These are phyloP conservation scores for Bryconaethiops microstoma DNA, from an alignment of 2,797 vertebrate species.

Conservation along the genomic window DNA sequence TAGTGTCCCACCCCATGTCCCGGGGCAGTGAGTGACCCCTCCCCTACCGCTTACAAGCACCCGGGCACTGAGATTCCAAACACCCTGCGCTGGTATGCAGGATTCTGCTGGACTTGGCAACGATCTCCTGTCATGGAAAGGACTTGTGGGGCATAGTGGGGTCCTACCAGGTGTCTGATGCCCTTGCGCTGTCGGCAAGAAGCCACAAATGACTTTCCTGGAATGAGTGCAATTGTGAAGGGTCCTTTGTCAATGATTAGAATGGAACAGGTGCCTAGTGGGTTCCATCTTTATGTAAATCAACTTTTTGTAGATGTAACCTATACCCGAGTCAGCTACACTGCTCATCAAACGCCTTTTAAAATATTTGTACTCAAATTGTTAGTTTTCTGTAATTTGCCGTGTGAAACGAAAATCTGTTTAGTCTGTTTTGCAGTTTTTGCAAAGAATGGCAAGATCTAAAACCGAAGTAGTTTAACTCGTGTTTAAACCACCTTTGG, in stretches of 20 bases:
- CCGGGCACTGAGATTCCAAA: constrained; percentile 81
- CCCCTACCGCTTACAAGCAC: constrained; percentile 68
- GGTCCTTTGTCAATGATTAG: constrained; percentile 12
- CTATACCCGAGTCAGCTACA: too few relatives aligned
- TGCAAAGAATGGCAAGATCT: too few relatives aligned
- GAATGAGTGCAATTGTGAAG: constrained; percentile 10
- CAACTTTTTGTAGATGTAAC: not conserved
- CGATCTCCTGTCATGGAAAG: constrained; percentile 67
- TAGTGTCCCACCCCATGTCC: constrained; percentile 64
- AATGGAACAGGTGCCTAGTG: constrained; percentile 31
- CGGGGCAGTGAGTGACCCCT: constrained; percentile 43
- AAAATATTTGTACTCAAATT: too few relatives aligned
- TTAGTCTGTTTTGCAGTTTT: too few relatives aligned
- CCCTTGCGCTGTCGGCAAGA: constrained; percentile 38
- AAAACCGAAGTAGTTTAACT: too few relatives aligned
- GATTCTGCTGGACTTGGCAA: constrained; percentile 83
- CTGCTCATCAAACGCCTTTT: not conserved
- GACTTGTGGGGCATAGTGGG: constrained; percentile 60
- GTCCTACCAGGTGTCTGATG: constrained; percentile 57
- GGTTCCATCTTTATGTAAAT: not conserved
- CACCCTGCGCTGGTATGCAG: constrained; percentile 76
- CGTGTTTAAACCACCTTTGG: too few relatives aligned
- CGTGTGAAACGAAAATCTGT: too few relatives aligned
- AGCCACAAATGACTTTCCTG: constrained; percentile 12
- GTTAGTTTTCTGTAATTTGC: too few relatives aligned